phyloP scores from a whole-genome alignment of 2,888 invertebrate genomes.

The Macrophya annulata region DNA sequence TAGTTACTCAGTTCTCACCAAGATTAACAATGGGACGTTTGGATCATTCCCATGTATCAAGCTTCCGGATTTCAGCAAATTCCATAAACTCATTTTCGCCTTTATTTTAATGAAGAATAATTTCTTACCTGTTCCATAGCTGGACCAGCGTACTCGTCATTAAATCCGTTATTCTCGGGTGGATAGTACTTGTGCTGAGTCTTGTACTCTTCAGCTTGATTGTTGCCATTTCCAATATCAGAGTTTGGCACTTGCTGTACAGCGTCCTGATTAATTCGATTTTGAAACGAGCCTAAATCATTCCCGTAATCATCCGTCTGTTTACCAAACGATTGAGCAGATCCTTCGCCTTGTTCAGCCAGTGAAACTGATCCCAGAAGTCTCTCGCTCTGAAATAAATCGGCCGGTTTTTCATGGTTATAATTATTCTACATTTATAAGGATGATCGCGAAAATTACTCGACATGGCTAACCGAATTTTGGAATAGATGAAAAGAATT shows the following conservation, averaged over 20 bases:
- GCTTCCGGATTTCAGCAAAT: constrained; percentile 1
- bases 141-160: constrained; percentile 75
- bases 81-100: background rate
- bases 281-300: constrained; percentile 56
- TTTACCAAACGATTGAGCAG: constrained; percentile 54
- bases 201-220: constrained; percentile 60
- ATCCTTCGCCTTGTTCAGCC: constrained; percentile 57
- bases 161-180: constrained; percentile 58
- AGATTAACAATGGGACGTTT: background rate
- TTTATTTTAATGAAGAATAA: background rate
- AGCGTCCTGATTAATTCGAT: constrained; percentile 51
- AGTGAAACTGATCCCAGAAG: constrained; percentile 3
- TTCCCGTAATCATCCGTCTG: constrained; percentile 45
- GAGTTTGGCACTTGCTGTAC: constrained; percentile 29
- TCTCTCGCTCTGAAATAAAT: constrained; percentile 1
- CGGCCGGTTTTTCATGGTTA: background rate
- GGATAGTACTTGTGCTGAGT: constrained; percentile 67
- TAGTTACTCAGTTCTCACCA: constrained; percentile 8
- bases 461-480: background rate
- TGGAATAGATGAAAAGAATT: background rate
- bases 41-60: background rate
- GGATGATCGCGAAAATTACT: constrained; percentile 6
- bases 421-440: background rate
- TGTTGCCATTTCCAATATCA: constrained; percentile 47
- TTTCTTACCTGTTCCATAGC: constrained; percentile 74